Base-by-base conservation (phyloP, 2,113 vertebrate species). In the Vanacampus margaritifer region DNA sequence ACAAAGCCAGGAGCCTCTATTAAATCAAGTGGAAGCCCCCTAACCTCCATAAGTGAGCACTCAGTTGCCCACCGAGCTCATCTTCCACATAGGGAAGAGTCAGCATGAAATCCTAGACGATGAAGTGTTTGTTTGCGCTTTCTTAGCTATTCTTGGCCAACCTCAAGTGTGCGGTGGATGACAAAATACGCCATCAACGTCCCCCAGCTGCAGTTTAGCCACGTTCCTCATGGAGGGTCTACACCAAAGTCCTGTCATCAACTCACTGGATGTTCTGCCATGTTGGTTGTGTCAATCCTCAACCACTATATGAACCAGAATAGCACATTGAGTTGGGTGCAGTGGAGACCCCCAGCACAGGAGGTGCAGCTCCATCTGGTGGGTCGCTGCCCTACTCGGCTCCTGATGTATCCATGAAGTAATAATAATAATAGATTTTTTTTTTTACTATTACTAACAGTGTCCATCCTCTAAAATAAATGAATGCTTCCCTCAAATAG, bases 51-150 rank as follows among this genome's bases (percentile, higher is more conserved):
- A 16, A 65, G 67, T 66, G 72, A 72, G 48, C 53, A 58, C 57
- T 56, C 82, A 82, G 46, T 73, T 75, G 74, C 48, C 46, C 28
- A 5, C 54, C 32, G 8, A 36, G 58, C 64, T 50, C 65, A 64
- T 85, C 76, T 81, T 65, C 65, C 45, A 73, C 68, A 74, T 74
- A 24, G 66, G 54, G 46, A 80, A 35, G 67, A 75, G 80, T 73
- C 77, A 75, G 78, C 50, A 37, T 82, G 84, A 85, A 82, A 87
- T 76, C 43, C 74, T 70, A 89, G 80, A 79, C 60, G 80, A 83
- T 75, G 61, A 72, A 6, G 41, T 35, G 69, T 67, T 71, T 78
- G 67, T 79, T 84, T 73, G 32, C 66, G 63, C 72, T 84, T 61
- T 62, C 75, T 83, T 73, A 80, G 84, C 79, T 89, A 80, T 87